Base-by-base conservation (phyloP, 2,888 invertebrate species). In the Lydus trimaculatus region DNA sequence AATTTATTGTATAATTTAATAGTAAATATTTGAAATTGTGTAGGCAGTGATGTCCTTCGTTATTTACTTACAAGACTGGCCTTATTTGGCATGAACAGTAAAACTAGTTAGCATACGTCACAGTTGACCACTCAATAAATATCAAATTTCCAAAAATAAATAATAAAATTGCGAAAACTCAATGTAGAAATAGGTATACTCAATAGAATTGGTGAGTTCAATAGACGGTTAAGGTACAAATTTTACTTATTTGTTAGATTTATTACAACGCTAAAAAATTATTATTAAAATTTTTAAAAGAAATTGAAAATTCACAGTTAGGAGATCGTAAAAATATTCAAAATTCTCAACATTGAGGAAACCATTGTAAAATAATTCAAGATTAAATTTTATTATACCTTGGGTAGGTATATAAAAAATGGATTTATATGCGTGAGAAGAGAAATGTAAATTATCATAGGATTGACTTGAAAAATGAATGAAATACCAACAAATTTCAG, bases 1-100 rank as follows among this genome's bases (percentile, higher is more conserved):
- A 28, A 56, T 56, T 56, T 28, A 56, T 28, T 56, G 56, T 56
- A 28, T 56, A 56, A 56, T 28, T 28, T 28, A 56, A 15, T 56
- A 56, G 56, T 56, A 25, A 25, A 56, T 56, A 56, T 25, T 25
- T 25, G 15, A 56, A 56, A 56, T 25, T 67, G 77, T 72, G 75
- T 77, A 72, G 77, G 77, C 72, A 72, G 72, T 65, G 17, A 66
- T 73, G 75, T 77, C 77, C 76, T 77, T 76, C 76, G 66, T 65
- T 67, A 69, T 67, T 28, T 56, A 25, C 23, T 25, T 17, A 64
- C 67, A 69, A 72, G 64, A 67, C 70, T n/a, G 65, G 48, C 77
- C 75, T 70, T 76, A 78, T 76, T 75, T 67, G 76, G 77, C 67
- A 61, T 63, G 72, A 64, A 62, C 70, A 64, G 58, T 72, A 72